A percentile compares a stretch with the other conserved stretches of the same genome.
phyloP scores from a whole-genome alignment of 2,113 vertebrate species.

The Bambusicola thoracicus region DNA sequence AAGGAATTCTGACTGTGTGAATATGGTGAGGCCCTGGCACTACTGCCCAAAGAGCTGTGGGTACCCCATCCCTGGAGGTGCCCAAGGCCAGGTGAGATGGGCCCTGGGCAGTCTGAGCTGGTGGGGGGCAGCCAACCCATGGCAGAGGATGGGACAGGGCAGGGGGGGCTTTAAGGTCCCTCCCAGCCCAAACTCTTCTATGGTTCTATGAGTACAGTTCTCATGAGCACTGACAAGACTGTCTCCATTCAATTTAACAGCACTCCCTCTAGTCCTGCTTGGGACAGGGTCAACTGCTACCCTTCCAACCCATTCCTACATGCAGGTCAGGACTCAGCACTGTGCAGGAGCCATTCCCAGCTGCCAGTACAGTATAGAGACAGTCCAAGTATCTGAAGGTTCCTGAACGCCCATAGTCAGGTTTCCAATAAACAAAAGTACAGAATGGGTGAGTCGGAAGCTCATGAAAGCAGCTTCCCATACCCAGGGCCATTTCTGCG shows the following conservation, averaged over 20 bases:
- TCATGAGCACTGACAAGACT: neutral
- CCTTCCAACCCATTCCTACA: neutral
- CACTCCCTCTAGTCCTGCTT: neutral
- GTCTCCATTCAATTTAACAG: neutral
- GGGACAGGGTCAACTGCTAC: neutral
- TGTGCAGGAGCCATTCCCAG: neutral
- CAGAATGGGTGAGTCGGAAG: neutral
- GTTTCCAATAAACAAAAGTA: neutral
- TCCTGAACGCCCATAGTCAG: neutral
- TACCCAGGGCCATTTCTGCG: neutral
- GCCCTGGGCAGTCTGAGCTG: neutral
- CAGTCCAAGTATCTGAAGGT: neutral
- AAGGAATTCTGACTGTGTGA: neutral
- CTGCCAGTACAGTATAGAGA: neutral
- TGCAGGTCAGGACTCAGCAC: neutral
- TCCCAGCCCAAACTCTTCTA: neutral
- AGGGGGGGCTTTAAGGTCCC: neutral
- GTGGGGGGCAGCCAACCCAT: neutral
- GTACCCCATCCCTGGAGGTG: too few species aligned
- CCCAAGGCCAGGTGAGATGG: neutral
- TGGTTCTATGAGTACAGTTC: neutral
- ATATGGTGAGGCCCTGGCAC: too few species aligned
- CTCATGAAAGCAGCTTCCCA: neutral
- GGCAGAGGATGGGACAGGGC: neutral
- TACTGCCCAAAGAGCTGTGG: too few species aligned